These are phyloP conservation scores for Esox niger DNA, from an alignment of 2,113 vertebrate species.

Conservation along the genomic window DNA sequence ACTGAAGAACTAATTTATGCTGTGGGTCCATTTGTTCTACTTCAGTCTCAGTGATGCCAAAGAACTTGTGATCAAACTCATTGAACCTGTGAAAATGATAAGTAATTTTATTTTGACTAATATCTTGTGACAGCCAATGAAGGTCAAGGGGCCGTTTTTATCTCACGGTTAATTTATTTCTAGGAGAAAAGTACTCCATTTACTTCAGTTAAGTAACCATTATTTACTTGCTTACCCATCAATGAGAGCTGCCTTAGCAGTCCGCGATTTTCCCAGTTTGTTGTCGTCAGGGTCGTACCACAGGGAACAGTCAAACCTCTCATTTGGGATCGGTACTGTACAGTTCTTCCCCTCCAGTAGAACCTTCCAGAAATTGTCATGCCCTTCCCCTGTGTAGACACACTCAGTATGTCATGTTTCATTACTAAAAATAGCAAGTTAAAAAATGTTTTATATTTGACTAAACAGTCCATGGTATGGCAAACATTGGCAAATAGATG, in stretches of 20 bases:
- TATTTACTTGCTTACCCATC: slow-evolving; percentile 75
- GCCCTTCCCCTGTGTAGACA: slow-evolving; percentile 72
- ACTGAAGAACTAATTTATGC: slow-evolving; percentile 80
- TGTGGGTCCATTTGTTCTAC: slow-evolving; percentile 78
- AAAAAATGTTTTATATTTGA: too few relatives aligned
- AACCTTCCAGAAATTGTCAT: slow-evolving; percentile 81
- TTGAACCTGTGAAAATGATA: slow-evolving; percentile 72
- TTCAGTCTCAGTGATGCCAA: slow-evolving; percentile 76
- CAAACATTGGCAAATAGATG: too few relatives aligned
- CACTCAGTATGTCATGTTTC: background rate
- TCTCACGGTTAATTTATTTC: too few relatives aligned
- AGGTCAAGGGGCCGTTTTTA: too few relatives aligned
- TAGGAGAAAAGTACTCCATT: too few relatives aligned
- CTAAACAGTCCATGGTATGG: too few relatives aligned
- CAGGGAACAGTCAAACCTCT: slow-evolving; percentile 69
- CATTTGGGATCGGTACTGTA: slow-evolving; percentile 69
- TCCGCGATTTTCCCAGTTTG: slow-evolving; percentile 76
- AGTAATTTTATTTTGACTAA: background rate
- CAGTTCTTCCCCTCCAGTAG: slow-evolving; percentile 78
- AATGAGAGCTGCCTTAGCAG: slow-evolving; percentile 72
- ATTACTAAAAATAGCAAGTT: background rate
- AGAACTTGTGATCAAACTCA: slow-evolving; percentile 80
- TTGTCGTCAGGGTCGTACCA: slow-evolving; percentile 77
- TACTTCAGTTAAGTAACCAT: too few relatives aligned
- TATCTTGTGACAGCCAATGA: background rate